A percentile compares a stretch with the other conserved stretches of the same genome.
Evolutionary conservation across 2,113 vertebrate genomes (phyloP).

Genomic region (Actenoides hombroni): DNA sequence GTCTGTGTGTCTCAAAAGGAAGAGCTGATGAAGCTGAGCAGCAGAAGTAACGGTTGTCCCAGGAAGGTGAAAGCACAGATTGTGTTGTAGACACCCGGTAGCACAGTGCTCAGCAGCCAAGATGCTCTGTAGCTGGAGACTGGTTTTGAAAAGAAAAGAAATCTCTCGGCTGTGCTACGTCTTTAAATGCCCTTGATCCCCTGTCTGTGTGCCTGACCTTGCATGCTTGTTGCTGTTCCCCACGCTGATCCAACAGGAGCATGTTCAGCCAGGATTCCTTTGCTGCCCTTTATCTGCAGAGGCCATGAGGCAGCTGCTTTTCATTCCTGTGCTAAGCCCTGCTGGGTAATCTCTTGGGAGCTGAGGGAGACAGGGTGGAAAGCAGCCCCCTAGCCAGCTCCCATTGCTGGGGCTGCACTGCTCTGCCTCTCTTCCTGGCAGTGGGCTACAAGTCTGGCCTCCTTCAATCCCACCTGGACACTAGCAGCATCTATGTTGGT

Average conservation of each 20-base stretch:
- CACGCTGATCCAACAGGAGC: not conserved
- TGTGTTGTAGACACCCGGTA: not conserved
- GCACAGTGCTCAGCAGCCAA: not conserved
- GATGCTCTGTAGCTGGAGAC: not conserved
- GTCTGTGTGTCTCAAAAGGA: not conserved
- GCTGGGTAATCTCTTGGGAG: not conserved
- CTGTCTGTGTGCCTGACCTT: not conserved
- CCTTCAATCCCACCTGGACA: not conserved
- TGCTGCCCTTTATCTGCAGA: constrained; percentile 21
- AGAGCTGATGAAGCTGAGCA: not conserved
- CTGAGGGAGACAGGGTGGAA: not conserved
- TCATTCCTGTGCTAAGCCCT: not conserved
- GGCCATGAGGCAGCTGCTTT: constrained; percentile 3
- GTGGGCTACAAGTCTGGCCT: no score
- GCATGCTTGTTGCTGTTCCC: not conserved
- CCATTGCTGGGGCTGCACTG: accelerated
- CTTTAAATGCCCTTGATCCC: not conserved
- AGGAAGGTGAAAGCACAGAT: not conserved
- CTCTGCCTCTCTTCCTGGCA: not conserved
- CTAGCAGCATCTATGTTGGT: accelerated
- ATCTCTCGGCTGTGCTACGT: not conserved
- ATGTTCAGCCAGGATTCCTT: not conserved
- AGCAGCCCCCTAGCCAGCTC: not conserved
- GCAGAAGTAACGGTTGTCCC: not conserved
- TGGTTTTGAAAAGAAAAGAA: not conserved